phyloP scores from a whole-genome alignment of 2,113 vertebrate species.

The Cettia cetti region DNA sequence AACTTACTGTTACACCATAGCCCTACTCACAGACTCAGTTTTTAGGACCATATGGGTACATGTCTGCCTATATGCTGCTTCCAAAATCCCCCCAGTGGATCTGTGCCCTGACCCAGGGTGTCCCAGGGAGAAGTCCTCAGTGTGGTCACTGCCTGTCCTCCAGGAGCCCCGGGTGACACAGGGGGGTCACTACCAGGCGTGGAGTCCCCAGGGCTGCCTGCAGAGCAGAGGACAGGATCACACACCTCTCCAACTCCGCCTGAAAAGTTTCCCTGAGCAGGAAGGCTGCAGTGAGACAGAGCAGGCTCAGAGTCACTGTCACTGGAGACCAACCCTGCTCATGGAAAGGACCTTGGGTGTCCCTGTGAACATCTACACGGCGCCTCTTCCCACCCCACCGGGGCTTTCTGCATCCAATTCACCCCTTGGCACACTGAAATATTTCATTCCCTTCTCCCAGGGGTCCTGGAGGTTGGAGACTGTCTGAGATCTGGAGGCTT shows the following conservation, averaged over 20 bases:
- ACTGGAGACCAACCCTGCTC: neutral
- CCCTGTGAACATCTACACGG: accelerated
- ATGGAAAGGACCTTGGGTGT: neutral
- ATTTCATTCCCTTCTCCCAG: neutral
- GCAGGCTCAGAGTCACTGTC: neutral
- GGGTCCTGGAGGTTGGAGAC: neutral
- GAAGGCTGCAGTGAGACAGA: neutral
- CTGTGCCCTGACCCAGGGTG: accelerated
- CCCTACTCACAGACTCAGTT: neutral
- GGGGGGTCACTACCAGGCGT: neutral
- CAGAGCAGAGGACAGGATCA: neutral
- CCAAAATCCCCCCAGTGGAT: neutral
- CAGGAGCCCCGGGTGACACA: accelerated
- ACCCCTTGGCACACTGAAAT: accelerated
- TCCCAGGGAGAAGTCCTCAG: neutral
- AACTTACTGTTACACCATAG: neutral
- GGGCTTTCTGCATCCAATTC: neutral
- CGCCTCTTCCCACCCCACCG: accelerated
- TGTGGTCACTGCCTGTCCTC: accelerated
- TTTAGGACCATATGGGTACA: neutral
- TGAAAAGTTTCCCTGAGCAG: slow-evolving; percentile 17
- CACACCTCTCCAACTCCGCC: neutral
- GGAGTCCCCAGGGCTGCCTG: neutral
- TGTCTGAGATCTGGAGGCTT: neutral
- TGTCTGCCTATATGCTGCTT: neutral